Evolutionary conservation across 2,888 invertebrate species (phyloP).

Genomic region (Oxytorus armatus): DNA sequence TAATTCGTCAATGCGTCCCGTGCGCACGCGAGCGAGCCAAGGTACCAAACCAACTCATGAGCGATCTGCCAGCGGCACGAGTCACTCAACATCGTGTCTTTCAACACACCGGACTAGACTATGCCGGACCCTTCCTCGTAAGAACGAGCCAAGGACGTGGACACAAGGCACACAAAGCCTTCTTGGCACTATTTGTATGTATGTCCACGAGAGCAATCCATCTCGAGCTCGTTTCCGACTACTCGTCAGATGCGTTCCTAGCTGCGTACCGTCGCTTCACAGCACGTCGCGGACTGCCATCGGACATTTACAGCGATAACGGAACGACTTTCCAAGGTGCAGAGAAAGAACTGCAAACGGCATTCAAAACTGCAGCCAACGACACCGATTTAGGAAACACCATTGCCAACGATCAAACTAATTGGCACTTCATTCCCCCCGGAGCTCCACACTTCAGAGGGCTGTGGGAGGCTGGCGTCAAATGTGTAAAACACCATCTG

Average conservation of each 20-base stretch:
- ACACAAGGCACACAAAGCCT: conserved; percentile 66
- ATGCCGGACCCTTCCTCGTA: conserved; percentile 69
- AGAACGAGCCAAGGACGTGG: conserved; percentile 63
- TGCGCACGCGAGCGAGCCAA: conserved; percentile 53
- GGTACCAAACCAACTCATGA: conserved; percentile 11
- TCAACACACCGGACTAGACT: conserved; percentile 60
- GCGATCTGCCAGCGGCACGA: background rate
- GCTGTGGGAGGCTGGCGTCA: too few species aligned
- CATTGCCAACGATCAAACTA: conserved; percentile 10
- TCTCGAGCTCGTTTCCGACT: conserved; percentile 71
- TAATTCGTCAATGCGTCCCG: conserved; percentile 50
- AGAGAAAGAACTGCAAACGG: conserved; percentile 58
- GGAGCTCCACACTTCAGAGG: conserved; percentile 41
- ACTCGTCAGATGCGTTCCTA: conserved; percentile 70
- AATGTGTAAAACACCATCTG: background rate
- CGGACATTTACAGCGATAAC: conserved; percentile 71
- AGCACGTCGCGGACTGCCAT: conserved; percentile 67
- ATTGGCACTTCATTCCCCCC: conserved; percentile 54
- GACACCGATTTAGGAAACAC: too few species aligned
- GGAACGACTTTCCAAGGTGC: conserved; percentile 76
- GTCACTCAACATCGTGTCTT: background rate
- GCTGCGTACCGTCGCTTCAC: conserved; percentile 71
- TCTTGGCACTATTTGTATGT: conserved; percentile 73
- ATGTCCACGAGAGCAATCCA: conserved; percentile 72
- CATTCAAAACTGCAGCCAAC: background rate